Evolutionary conservation across 2,797 vertebrate species (phyloP).

Genomic region (Argentina silus): DNA sequence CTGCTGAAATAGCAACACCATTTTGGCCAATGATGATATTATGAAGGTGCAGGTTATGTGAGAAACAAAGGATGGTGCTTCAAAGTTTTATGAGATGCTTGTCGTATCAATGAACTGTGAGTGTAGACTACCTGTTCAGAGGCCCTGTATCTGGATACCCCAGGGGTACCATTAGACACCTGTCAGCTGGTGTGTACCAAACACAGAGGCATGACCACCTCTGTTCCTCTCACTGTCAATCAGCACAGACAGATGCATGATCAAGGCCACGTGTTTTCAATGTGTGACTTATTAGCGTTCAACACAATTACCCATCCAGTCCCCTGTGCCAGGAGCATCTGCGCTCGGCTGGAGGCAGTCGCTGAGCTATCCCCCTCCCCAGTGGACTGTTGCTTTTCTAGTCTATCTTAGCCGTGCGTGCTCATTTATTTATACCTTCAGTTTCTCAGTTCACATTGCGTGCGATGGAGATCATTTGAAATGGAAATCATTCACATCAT

Average conservation of each 20-base stretch:
- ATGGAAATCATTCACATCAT: constrained; percentile 60
- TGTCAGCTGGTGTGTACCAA: constrained; percentile 38
- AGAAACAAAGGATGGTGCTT: too few relatives aligned
- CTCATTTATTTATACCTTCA: constrained; percentile 56
- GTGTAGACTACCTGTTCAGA: constrained; percentile 19
- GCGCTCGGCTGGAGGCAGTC: constrained; percentile 25
- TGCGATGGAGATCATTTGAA: constrained; percentile 45
- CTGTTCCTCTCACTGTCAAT: constrained; percentile 43
- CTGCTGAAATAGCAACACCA: constrained; percentile 60
- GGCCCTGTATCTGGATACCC: constrained; percentile 27
- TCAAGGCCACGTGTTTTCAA: constrained; percentile 64
- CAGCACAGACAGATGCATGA: constrained; percentile 63
- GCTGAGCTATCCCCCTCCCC: neutral
- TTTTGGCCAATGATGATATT: constrained; percentile 17
- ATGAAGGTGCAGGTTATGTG: too few relatives aligned
- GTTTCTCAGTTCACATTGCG: constrained; percentile 59
- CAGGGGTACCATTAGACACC: constrained; percentile 33
- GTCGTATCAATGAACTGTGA: too few relatives aligned
- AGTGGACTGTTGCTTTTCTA: constrained; percentile 36
- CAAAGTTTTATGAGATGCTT: too few relatives aligned
- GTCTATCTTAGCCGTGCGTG: constrained; percentile 38
- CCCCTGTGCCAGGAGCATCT: constrained; percentile 66
- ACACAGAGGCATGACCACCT: constrained; percentile 48
- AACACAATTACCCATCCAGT: constrained; percentile 71
- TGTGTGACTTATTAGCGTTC: constrained; percentile 75